Percentiles rank a stretch among this genome's conserved stretches.
Evolutionary conservation across 2,797 vertebrate species (phyloP).

Genomic region (Myripristis murdjan): DNA sequence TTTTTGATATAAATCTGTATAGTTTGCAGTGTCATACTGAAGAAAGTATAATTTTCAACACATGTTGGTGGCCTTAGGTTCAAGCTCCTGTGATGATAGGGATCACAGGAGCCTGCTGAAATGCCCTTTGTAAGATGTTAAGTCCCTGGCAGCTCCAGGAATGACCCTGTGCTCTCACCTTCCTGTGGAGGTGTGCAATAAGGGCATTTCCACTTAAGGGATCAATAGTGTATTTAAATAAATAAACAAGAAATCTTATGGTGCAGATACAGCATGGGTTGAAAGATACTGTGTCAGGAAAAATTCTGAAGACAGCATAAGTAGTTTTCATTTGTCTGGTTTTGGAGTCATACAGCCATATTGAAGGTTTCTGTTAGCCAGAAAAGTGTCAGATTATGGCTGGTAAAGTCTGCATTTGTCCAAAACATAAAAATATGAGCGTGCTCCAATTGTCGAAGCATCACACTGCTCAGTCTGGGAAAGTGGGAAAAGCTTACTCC

Average conservation of each 20-base stretch:
- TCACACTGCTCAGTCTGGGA: too few relatives aligned
- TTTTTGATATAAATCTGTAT: slow-evolving; percentile 32
- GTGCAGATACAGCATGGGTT: neutral
- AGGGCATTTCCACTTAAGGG: neutral
- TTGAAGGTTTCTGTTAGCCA: too few relatives aligned
- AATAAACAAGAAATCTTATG: too few relatives aligned
- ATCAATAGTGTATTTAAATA: neutral
- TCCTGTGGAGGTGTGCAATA: neutral
- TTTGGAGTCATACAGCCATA: neutral
- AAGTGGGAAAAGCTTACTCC: too few relatives aligned
- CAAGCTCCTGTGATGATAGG: slow-evolving; percentile 13
- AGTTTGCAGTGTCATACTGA: slow-evolving; percentile 7
- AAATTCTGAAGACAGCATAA: neutral
- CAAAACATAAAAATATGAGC: too few relatives aligned
- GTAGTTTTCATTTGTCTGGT: slow-evolving; percentile 8
- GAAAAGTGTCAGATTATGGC: too few relatives aligned
- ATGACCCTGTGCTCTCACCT: neutral
- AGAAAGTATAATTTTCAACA: too few relatives aligned
- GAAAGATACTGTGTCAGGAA: neutral
- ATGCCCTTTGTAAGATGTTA: neutral
- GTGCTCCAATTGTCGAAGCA: too few relatives aligned
- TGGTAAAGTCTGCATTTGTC: too few relatives aligned
- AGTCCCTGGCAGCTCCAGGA: slow-evolving; percentile 1
- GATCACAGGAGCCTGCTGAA: neutral
- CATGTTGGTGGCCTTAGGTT: neutral